Conservation (phyloP, 2,113 vertebrate genomes). For the Silurus meridionalis region DNA sequence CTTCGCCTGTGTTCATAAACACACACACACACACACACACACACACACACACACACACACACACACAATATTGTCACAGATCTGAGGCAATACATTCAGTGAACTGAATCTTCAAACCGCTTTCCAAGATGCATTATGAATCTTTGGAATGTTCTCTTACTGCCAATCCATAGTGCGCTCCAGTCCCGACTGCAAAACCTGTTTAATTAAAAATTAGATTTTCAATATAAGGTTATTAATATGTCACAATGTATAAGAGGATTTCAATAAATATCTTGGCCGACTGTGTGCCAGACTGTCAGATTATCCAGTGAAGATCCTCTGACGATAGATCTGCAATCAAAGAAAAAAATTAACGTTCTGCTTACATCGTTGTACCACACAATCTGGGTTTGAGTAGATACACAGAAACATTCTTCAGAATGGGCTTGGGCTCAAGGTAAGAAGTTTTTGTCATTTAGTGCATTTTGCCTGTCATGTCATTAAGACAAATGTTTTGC, state of each 20-base stretch:
- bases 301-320: neutral
- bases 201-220: neutral
- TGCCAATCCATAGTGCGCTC: neutral
- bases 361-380: no score
- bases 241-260: neutral
- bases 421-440: neutral
- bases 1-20: slow-evolving; percentile 34
- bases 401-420: neutral
- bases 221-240: neutral
- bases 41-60: slow-evolving; percentile 4
- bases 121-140: slow-evolving; percentile 15
- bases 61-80: slow-evolving; percentile 10
- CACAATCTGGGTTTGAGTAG: neutral
- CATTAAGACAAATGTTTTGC: neutral
- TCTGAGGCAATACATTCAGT: slow-evolving; percentile 11
- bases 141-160: neutral
- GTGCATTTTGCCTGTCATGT: neutral
- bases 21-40: neutral
- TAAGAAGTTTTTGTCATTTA: neutral
- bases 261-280: neutral
- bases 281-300: neutral
- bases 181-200: neutral
- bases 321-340: neutral
- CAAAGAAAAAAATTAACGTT: neutral
- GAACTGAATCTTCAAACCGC: slow-evolving; percentile 9